Conservation (phyloP, 2,113 vertebrate species). For the Chroicocephalus ridibundus region DNA sequence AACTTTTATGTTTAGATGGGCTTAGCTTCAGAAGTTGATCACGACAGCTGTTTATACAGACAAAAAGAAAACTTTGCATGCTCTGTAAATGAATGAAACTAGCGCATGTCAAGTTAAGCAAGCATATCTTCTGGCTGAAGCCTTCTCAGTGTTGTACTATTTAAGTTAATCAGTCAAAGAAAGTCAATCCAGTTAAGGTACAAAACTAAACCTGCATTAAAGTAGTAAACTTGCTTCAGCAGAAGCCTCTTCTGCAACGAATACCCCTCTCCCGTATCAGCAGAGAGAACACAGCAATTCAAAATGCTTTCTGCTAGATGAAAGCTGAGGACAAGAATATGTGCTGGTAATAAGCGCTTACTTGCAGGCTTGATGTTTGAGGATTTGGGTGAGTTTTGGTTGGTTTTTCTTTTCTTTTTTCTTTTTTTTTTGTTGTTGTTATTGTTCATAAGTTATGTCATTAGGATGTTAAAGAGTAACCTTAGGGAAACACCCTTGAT, state of each 20-base stretch:
- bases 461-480: not conserved
- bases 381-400: not conserved
- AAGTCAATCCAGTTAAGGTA: not conserved
- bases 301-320: not conserved
- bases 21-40: not conserved
- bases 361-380: not conserved
- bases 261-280: not conserved
- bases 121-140: not conserved
- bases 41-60: not conserved
- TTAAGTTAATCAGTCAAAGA: not conserved
- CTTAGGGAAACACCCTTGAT: not conserved
- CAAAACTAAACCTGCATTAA: not conserved
- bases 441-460: not conserved
- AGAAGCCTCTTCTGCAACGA: not conserved
- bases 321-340: not conserved
- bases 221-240: not conserved
- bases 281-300: not conserved
- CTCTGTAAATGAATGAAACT: not conserved
- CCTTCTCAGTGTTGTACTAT: not conserved
- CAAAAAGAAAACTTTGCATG: not conserved
- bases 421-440: not conserved
- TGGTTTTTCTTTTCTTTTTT: not conserved
- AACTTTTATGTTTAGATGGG: not conserved
- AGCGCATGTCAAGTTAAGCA: not conserved
- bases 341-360: not conserved